A percentile compares a stretch with the other conserved stretches of the same genome.
These are phyloP conservation scores for Bombus sibiricus DNA, from an alignment of 1,140 invertebrate species.

Conservation along the genomic window DNA sequence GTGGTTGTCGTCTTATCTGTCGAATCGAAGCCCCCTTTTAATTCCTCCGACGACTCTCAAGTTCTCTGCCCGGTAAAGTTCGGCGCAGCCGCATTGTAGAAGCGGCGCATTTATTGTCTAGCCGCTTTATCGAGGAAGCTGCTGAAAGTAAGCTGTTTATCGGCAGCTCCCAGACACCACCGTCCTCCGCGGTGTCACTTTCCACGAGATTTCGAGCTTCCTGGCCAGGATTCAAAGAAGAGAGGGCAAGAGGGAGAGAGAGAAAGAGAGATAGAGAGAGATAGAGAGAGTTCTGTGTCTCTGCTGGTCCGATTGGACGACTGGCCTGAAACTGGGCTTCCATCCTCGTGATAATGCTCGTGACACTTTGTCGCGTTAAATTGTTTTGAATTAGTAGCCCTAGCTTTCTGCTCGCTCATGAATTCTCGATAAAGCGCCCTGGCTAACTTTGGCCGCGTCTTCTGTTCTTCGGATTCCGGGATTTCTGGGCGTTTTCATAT, in stretches of 20 bases:
- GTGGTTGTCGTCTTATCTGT: constrained; percentile 27
- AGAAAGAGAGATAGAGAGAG: background rate
- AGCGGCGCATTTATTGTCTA: constrained; percentile 60
- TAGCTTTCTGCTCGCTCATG: background rate
- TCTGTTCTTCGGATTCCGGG: background rate
- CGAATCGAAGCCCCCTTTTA: constrained; percentile 42
- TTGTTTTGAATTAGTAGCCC: constrained; percentile 3
- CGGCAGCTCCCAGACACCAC: constrained; percentile 55
- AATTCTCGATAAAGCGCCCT: background rate
- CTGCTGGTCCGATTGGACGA: background rate
- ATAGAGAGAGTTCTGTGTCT: background rate
- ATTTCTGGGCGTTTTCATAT: background rate
- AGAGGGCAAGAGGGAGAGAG: background rate
- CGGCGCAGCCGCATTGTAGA: constrained; percentile 34
- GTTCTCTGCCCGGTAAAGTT: constrained; percentile 33
- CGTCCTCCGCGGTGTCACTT: constrained; percentile 9
- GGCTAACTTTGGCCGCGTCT: background rate
- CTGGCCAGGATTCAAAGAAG: constrained; percentile 21
- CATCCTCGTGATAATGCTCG: background rate
- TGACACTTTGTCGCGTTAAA: constrained; percentile 13
- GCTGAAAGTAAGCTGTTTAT: constrained; percentile 71
- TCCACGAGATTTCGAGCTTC: constrained; percentile 10
- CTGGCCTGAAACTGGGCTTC: background rate
- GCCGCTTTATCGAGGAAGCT: constrained; percentile 60
- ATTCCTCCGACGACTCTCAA: constrained; percentile 17